phyloP scores from a whole-genome alignment of 2,113 vertebrate species.

The Microtus pennsylvanicus region DNA sequence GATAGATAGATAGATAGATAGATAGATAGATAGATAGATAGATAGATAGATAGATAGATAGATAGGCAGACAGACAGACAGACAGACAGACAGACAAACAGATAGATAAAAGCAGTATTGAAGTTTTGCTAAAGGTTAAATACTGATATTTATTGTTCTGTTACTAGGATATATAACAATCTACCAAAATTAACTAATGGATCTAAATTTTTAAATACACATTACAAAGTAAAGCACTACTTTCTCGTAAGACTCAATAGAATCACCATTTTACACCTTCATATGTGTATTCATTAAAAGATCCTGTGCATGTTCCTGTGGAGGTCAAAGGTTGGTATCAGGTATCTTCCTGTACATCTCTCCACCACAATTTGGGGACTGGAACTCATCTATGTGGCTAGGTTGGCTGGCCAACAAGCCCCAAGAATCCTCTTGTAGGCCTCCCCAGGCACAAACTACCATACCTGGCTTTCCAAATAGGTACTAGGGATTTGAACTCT shows the following conservation, averaged over 20 bases:
- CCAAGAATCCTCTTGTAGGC: not conserved
- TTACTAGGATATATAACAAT: constrained; percentile 34
- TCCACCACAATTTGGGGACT: not conserved
- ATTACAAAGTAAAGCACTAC: constrained; percentile 39
- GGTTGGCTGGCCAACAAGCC: not conserved
- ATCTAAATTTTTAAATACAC: constrained; percentile 48
- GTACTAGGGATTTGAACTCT: not conserved
- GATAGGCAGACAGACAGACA: too few relatives aligned
- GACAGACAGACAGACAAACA: too few relatives aligned
- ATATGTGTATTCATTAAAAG: not conserved
- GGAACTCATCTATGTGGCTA: not conserved
- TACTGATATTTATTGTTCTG: constrained; percentile 34
- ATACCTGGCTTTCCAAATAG: not conserved
- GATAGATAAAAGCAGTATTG: not conserved
- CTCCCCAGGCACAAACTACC: not conserved
- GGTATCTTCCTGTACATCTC: not conserved
- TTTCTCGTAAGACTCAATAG: constrained; percentile 34
- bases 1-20: not conserved
- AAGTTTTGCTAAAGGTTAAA: constrained; percentile 48
- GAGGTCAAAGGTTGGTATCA: not conserved
- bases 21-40: not conserved
- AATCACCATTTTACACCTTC: not conserved
- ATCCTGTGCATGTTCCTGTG: not conserved
- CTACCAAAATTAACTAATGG: constrained; percentile 52
- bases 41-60: not conserved